A percentile compares a stretch with the other conserved stretches of the same genome.
Evolutionary conservation across 2,888 invertebrate species (phyloP).

Genomic region (Rhynchonema sp.): DNA sequence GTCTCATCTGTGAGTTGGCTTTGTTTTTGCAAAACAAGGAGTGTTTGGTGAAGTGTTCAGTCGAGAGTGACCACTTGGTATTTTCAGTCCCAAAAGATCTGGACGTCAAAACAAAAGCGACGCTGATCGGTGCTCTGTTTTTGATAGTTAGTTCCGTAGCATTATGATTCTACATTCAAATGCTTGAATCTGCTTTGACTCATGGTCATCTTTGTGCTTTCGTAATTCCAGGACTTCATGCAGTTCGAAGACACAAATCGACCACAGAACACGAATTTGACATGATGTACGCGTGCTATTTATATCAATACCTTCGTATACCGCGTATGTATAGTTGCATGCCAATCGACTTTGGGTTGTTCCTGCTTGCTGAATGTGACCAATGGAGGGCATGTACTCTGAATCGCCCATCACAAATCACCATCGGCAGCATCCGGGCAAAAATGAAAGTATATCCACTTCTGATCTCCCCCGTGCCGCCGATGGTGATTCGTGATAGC

Average conservation of each 20-base stretch:
- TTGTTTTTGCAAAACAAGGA: neutral
- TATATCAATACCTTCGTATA: no score
- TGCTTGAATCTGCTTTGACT: neutral
- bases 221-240: neutral
- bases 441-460: no score
- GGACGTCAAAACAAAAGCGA: constrained; percentile 6
- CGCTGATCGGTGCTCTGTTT: constrained; percentile 5
- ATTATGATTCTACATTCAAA: neutral
- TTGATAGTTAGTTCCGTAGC: constrained; percentile 2
- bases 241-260: neutral
- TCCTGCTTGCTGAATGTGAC: no score
- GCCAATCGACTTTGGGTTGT: no score
- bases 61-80: neutral
- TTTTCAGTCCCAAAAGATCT: constrained; percentile 6
- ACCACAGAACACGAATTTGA: no score
- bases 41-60: neutral
- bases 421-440: no score
- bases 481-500: no score
- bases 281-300: no score
- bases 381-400: no score
- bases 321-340: no score
- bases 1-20: constrained; percentile 44
- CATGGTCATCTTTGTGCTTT: neutral
- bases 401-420: no score
- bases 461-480: no score